Conservation (phyloP, 2,113 vertebrate species). For the Glareola pratincola region DNA sequence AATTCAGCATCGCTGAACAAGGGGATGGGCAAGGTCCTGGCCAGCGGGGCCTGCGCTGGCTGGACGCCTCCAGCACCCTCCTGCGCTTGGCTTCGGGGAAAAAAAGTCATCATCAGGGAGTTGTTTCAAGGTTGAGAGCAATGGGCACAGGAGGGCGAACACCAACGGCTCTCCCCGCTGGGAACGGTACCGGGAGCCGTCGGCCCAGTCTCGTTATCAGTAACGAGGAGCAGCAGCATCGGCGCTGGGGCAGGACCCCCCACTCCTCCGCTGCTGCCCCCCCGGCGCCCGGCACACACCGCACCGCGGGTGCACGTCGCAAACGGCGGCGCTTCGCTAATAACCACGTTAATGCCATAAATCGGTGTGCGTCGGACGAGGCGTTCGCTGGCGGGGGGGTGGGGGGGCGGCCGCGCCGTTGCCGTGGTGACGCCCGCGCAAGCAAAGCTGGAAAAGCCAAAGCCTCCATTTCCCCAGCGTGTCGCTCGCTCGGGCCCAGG, state of each 20-base stretch:
- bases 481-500: background rate
- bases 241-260: rapidly evolving
- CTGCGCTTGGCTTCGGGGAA: background rate
- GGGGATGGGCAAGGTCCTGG: rapidly evolving
- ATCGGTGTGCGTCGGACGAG: background rate
- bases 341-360: background rate
- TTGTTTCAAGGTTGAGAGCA: background rate
- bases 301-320: rapidly evolving
- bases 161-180: rapidly evolving
- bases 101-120: rapidly evolving
- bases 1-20: background rate
- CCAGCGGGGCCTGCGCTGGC: rapidly evolving
- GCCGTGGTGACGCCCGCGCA: conserved; percentile 36
- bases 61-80: background rate
- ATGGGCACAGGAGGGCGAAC: rapidly evolving
- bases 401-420: background rate
- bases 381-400: background rate
- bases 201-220: rapidly evolving
- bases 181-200: rapidly evolving
- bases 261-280: rapidly evolving
- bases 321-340: rapidly evolving
- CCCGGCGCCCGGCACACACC: rapidly evolving
- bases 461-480: background rate
- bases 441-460: conserved; percentile 36
- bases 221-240: background rate